Conservation (phyloP, 2,797 vertebrate species). For the Tangara arthus region DNA sequence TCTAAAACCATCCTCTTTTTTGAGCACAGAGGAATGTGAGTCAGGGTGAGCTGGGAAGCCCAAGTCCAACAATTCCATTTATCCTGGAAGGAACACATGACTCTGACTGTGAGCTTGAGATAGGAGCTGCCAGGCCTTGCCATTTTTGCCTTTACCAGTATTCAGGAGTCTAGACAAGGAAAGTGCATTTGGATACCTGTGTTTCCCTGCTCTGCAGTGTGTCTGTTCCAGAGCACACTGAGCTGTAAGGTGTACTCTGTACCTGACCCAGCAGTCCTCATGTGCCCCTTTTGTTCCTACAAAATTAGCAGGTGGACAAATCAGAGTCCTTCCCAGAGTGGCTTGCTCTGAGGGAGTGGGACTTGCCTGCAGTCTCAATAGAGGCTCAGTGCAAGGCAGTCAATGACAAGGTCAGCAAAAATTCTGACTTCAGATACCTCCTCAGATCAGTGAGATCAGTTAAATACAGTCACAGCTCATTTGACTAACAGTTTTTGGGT, state of each 20-base stretch:
- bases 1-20: not conserved
- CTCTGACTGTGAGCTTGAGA: not conserved
- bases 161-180: not conserved
- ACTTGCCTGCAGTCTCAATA: not conserved
- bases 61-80: not conserved
- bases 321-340: not conserved
- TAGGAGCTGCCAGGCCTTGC: not conserved
- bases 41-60: not conserved
- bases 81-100: not conserved
- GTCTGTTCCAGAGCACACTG: not conserved
- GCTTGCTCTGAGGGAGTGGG: not conserved
- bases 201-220: not conserved
- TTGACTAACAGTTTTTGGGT: not conserved
- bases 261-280: not conserved
- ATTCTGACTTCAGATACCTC: not conserved
- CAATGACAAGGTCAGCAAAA: not conserved
- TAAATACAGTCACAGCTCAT: not conserved
- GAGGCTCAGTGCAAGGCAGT: not conserved
- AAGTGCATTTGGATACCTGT: not conserved
- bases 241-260: not conserved
- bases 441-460: not conserved
- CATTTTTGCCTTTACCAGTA: not conserved
- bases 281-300: not conserved
- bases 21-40: not conserved
- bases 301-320: not conserved